Evolutionary conservation across 1,140 invertebrate species (phyloP).

Genomic region (Sinella curviseta): DNA sequence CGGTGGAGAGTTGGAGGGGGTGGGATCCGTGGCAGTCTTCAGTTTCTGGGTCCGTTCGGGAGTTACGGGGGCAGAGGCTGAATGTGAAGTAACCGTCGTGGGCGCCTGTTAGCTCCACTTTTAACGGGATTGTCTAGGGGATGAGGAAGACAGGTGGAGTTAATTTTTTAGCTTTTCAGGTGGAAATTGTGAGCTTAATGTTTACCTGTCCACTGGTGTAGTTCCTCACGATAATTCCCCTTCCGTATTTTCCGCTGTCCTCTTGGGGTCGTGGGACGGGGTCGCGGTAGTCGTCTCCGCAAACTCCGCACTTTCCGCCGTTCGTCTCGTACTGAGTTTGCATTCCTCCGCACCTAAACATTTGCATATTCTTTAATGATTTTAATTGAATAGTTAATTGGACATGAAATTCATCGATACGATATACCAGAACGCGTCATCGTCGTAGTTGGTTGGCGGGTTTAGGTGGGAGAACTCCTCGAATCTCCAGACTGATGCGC

Average conservation of each 20-base stretch:
- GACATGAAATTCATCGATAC: no score
- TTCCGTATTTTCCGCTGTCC: conserved; percentile 59
- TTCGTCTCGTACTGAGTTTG: conserved; percentile 50
- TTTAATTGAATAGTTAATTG: no score
- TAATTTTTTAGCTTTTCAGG: background rate
- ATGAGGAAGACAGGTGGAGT: no score
- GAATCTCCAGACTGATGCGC: conserved; percentile 51
- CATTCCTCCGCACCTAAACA: conserved; percentile 22
- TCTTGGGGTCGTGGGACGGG: conserved; percentile 60
- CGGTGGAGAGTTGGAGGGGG: conserved; percentile 50
- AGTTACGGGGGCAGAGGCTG: conserved; percentile 51
- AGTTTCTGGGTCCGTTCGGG: conserved; percentile 40
- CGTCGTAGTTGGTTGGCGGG: conserved; percentile 46
- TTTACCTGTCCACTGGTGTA: conserved; percentile 53
- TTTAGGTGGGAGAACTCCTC: conserved; percentile 38
- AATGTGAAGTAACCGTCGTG: conserved; percentile 53
- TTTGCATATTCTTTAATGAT: no score
- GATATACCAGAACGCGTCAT: conserved; percentile 38
- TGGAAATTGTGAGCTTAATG: conserved; percentile 37
- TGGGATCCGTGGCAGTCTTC: conserved; percentile 55
- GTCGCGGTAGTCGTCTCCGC: conserved; percentile 54
- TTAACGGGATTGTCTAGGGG: conserved; percentile 5
- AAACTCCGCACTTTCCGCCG: conserved; percentile 57
- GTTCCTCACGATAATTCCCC: conserved; percentile 55
- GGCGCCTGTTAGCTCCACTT: conserved; percentile 6